Percentiles rank a stretch among this genome's conserved stretches.
Evolutionary conservation across 2,113 vertebrate species (phyloP).

Genomic region (Collichthys lucidus): DNA sequence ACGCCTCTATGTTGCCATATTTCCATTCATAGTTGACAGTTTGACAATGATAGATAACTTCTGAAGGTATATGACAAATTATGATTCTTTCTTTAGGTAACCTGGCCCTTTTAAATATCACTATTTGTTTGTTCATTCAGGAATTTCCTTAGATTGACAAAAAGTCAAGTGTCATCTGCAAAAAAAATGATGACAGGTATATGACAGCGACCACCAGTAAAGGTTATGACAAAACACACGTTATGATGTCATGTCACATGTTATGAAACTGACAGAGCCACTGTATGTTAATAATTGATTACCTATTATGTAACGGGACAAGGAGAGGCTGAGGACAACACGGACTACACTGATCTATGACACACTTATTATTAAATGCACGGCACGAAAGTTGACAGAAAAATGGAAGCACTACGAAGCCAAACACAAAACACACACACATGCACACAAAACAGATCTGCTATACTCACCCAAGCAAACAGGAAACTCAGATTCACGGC

Average conservation of each 20-base stretch:
- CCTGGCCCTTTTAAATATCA: neutral
- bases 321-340: slow-evolving; percentile 11
- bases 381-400: slow-evolving; percentile 2
- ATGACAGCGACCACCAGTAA: neutral
- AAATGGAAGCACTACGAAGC: slow-evolving; percentile 11
- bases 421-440: slow-evolving; percentile 4
- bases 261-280: neutral
- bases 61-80: neutral
- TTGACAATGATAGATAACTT: neutral
- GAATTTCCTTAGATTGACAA: neutral
- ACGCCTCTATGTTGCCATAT: neutral
- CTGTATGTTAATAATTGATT: slow-evolving; percentile 5
- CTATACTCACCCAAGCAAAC: slow-evolving; percentile 42
- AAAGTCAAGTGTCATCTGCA: neutral
- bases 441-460: neutral
- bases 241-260: neutral
- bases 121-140: neutral
- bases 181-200: neutral
- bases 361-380: slow-evolving; percentile 6
- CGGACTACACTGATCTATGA: neutral
- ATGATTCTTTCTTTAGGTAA: neutral
- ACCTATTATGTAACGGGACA: slow-evolving; percentile 14
- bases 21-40: no score
- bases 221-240: neutral
- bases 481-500: neutral